These are phyloP conservation scores for Brachionus asplanchnoidis DNA, from an alignment of 1,140 invertebrate species.

Conservation along the genomic window DNA sequence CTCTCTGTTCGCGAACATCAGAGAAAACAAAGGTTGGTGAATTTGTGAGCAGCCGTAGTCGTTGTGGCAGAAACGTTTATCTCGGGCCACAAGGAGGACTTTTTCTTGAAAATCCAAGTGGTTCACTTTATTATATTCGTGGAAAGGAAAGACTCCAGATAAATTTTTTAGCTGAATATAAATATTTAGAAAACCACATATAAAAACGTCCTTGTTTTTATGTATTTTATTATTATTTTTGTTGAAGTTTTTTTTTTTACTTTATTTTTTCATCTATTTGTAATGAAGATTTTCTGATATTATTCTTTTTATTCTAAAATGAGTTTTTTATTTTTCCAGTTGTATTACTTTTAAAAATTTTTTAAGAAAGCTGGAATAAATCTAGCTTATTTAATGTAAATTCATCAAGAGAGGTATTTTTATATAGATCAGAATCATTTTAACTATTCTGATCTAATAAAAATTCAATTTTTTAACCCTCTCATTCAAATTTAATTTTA, in stretches of 20 bases:
- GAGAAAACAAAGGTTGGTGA: not conserved
- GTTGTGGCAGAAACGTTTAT: not conserved
- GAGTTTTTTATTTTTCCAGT: not conserved
- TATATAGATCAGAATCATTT: not conserved
- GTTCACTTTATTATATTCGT: not conserved
- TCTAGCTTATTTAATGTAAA: not conserved
- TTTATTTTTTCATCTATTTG: not conserved
- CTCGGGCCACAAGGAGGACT: not conserved
- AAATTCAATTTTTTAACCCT: not conserved
- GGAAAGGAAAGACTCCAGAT: not conserved
- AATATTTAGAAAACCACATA: not conserved
- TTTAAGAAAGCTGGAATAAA: not conserved
- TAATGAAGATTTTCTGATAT: not conserved
- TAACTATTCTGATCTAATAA: not conserved
- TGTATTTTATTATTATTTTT: not conserved
- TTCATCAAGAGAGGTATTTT: not conserved
- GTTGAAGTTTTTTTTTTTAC: not conserved
- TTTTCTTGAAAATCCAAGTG: not conserved
- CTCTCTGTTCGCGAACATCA: too few relatives aligned
- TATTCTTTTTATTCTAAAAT: not conserved
- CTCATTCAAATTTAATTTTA: not conserved
- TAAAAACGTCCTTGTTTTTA: not conserved
- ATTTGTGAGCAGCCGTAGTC: not conserved
- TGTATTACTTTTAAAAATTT: not conserved
- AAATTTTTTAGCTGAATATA: not conserved